phyloP scores from a whole-genome alignment of 2,797 vertebrate species.

The Gila robusta region DNA sequence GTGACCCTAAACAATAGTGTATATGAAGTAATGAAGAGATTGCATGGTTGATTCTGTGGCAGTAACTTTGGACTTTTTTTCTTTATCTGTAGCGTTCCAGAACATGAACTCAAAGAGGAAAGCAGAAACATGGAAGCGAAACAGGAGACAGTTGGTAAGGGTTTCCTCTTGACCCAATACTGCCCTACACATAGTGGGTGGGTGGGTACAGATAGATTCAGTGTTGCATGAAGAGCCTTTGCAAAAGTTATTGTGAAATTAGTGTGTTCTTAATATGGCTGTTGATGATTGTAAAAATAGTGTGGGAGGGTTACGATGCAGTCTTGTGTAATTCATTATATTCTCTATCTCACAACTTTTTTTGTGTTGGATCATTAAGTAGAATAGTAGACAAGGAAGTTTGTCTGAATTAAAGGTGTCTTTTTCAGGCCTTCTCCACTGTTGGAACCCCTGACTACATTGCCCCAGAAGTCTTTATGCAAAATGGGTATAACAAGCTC shows the following conservation, averaged over 20 bases:
- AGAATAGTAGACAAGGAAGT: background rate
- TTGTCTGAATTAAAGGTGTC: background rate
- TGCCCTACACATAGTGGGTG: background rate
- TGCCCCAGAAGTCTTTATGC: slow-evolving; percentile 91
- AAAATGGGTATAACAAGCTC: slow-evolving; percentile 92
- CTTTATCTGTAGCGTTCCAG: slow-evolving; percentile 81
- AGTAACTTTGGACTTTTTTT: slow-evolving; percentile 3
- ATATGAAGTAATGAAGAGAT: background rate
- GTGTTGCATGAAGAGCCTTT: background rate
- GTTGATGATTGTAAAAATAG: background rate
- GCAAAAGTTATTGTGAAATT: slow-evolving; percentile 10
- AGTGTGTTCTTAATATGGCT: background rate
- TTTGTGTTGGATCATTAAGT: background rate
- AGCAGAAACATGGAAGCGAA: slow-evolving; percentile 93
- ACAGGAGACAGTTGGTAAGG: slow-evolving; percentile 87
- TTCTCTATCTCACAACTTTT: background rate
- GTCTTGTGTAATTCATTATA: slow-evolving; percentile 1
- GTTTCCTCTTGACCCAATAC: slow-evolving; percentile 1
- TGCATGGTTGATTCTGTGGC: background rate
- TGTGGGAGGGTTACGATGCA: background rate
- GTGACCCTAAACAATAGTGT: background rate
- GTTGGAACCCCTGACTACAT: slow-evolving; percentile 93
- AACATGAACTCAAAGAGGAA: slow-evolving; percentile 95
- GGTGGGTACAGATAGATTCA: background rate
- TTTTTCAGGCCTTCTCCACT: slow-evolving; percentile 86